Evolutionary conservation across 1,140 invertebrate genomes (phyloP).

Genomic region (Acromyrmex heyeri): DNA sequence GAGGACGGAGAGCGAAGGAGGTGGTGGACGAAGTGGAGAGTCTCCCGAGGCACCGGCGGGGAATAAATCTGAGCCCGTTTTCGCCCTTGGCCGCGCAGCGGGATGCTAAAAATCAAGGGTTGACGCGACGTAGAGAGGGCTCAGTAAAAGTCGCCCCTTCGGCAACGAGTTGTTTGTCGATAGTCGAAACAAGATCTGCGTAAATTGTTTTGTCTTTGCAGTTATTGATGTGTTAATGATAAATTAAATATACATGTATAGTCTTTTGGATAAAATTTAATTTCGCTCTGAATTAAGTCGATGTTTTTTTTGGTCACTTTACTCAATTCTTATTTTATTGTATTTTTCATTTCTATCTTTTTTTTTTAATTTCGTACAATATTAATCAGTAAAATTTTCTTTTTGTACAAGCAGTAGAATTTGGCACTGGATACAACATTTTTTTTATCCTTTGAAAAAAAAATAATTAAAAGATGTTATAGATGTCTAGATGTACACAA

Average conservation of each 20-base stretch:
- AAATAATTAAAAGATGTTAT: constrained; percentile 5
- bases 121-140: constrained; percentile 71
- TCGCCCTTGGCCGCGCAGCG: constrained; percentile 79
- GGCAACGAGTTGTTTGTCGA: constrained; percentile 37
- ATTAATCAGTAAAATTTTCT: constrained; percentile 8
- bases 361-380: not conserved
- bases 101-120: constrained; percentile 82
- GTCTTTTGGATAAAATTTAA: not conserved
- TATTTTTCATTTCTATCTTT: not conserved
- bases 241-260: not conserved
- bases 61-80: constrained; percentile 85
- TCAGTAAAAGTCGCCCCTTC: constrained; percentile 52
- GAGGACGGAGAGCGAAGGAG: constrained; percentile 73
- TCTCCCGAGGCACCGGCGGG: constrained; percentile 82
- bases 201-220: constrained; percentile 37
- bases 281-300: not conserved
- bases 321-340: not conserved
- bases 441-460: not conserved
- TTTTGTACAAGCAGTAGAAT: not conserved
- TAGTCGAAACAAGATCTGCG: constrained; percentile 37
- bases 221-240: constrained; percentile 22
- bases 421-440: not conserved
- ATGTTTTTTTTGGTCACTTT: constrained; percentile 3
- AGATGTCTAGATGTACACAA: not conserved
- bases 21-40: constrained; percentile 72